phyloP scores from a whole-genome alignment of 1,140 invertebrate species.

The Musca domestica region DNA sequence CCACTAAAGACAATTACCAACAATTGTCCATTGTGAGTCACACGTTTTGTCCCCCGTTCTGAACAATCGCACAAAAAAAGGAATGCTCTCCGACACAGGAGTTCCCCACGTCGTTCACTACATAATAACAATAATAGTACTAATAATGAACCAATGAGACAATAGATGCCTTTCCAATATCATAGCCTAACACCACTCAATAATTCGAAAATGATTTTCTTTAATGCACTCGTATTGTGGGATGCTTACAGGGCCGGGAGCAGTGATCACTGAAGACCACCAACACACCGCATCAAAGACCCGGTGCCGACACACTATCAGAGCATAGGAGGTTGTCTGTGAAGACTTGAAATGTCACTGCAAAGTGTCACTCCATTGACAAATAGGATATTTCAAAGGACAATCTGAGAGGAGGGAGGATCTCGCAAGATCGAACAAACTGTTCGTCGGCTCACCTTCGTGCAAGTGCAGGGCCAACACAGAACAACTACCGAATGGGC shows the following conservation, averaged over 20 bases:
- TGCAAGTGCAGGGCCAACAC: neutral
- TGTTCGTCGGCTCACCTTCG: neutral
- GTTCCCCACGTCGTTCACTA: neutral
- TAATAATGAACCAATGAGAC: neutral
- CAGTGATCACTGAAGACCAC: neutral
- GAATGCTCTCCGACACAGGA: no score
- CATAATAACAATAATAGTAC: neutral
- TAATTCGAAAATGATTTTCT: constrained; percentile 51
- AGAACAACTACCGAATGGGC: neutral
- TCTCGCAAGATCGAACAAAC: neutral
- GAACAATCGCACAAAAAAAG: neutral
- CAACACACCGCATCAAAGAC: constrained; percentile 9
- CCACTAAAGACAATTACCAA: constrained; percentile 43
- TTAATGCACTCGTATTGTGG: neutral
- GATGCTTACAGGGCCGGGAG: neutral
- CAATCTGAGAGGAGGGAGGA: neutral
- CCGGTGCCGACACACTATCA: neutral
- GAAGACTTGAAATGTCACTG: constrained; percentile 4
- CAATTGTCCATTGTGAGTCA: constrained; percentile 35
- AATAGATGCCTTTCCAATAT: neutral
- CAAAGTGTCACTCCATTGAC: constrained; percentile 19
- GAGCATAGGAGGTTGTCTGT: neutral
- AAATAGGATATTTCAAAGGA: neutral
- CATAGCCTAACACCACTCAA: constrained; percentile 29
- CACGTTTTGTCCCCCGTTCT: constrained; percentile 26